These are phyloP conservation scores for Eolophus roseicapilla DNA, from an alignment of 2,113 vertebrate genomes.

Conservation along the genomic window DNA sequence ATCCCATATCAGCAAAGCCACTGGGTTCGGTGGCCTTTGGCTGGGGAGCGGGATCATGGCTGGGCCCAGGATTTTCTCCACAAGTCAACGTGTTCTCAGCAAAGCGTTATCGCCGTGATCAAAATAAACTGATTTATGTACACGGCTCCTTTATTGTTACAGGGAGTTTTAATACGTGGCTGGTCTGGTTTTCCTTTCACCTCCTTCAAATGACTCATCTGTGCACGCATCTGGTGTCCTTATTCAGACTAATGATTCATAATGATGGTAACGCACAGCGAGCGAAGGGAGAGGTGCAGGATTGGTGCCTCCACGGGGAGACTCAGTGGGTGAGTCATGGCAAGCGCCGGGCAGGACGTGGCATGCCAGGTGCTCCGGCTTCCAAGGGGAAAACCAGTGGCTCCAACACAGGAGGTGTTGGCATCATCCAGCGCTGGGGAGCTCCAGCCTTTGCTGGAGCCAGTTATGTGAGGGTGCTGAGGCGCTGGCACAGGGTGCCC, in stretches of 20 bases:
- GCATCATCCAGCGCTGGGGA: background rate
- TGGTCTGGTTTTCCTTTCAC: conserved; percentile 45
- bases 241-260: conserved; percentile 4
- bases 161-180: background rate
- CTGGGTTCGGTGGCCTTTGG: background rate
- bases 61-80: rapidly evolving
- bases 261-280: background rate
- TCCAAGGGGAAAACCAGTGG: background rate
- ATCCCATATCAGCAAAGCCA: background rate
- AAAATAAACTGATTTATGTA: background rate
- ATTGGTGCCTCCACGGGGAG: background rate
- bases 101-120: rapidly evolving
- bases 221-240: background rate
- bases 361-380: rapidly evolving
- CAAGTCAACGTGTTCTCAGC: rapidly evolving
- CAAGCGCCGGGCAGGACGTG: rapidly evolving
- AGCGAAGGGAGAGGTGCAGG: background rate
- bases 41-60: background rate
- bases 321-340: background rate
- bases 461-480: background rate
- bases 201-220: conserved; percentile 7
- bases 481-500: background rate
- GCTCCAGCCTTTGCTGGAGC: rapidly evolving
- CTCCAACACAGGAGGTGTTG: rapidly evolving
- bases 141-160: background rate